Evolutionary conservation across 2,113 vertebrate species (phyloP).

Genomic region (Ciconia boyciana): DNA sequence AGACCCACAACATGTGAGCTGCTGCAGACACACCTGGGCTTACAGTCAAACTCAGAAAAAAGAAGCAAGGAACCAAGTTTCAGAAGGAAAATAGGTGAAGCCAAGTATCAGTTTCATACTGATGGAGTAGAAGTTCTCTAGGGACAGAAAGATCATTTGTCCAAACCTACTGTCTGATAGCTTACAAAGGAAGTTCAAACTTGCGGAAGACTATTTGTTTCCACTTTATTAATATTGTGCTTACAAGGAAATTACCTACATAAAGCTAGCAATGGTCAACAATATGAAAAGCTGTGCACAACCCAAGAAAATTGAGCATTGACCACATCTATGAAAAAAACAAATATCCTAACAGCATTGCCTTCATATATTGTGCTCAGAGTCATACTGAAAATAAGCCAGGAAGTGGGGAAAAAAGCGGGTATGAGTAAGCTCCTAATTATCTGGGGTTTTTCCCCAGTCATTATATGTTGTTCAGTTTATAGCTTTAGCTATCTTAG

Average conservation of each 20-base stretch:
- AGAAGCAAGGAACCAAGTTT: not conserved
- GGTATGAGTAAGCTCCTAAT: not conserved
- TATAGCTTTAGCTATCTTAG: not conserved
- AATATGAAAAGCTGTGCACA: not conserved
- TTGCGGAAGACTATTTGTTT: not conserved
- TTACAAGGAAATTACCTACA: not conserved
- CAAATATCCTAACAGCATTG: not conserved
- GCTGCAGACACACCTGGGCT: not conserved
- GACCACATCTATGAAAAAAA: not conserved
- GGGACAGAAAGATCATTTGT: not conserved
- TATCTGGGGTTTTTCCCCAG: not conserved
- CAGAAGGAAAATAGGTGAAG: not conserved
- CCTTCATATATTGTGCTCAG: not conserved
- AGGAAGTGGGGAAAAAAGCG: not conserved
- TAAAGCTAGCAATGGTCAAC: not conserved
- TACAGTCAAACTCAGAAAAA: not conserved
- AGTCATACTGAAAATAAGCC: not conserved
- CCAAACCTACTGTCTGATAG: not conserved
- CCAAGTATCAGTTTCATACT: not conserved
- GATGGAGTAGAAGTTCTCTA: not conserved
- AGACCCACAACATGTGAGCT: not conserved
- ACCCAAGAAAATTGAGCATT: not conserved
- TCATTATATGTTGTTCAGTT: not conserved
- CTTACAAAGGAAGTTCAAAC: not conserved
- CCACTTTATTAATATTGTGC: not conserved